Base-by-base conservation (phyloP, 2,797 vertebrate genomes). In the Mormyrus hasselquistii region DNA sequence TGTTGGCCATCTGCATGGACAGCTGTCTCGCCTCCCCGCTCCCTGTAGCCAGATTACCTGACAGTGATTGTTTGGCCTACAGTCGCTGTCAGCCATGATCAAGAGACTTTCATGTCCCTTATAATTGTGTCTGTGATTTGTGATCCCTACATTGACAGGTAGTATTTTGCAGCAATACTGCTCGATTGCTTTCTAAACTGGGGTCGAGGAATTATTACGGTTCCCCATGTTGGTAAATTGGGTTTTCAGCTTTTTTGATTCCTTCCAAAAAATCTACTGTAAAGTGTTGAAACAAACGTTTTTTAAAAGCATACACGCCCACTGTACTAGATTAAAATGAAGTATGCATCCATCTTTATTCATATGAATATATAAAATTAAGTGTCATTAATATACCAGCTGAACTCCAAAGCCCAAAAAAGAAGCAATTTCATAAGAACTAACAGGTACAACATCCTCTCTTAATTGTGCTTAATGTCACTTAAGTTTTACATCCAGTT, bases 201-300 rank as follows among this genome's bases (percentile, higher is more conserved):
- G 47, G 47, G 47, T 50, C 22, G 10, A n/a, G n/a, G 82, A 85
- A 52, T 85, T 52, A 52, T 85, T 85, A 52, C 1, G 50, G n/a
- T 49, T 50, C 22, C 82, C 47, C 47, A 25, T 85, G 47, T 29
- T 85, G 47, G 44, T 10, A 85, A 85, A 85, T 52, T 52, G 22
- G 49, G 9, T 85, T 83, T 83, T 83, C 79, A 44, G 79, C n/a
- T 83, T 49, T 85, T 85, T 85, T 85, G 22, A 49, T 85, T 52
- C 47, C 44, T 8, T 84, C 47, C 22, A 2, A 10, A 85, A 85
- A 85, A 85, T 14, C 9, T 50, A 85, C 49, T 25, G 47, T 52
- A 29, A 25, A 49, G 82, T n/a, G 10, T 84, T 9, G 44, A 49
- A 50, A 84, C n/a, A 84, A 50, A n/a, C 1, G 6, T 9, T 12